phyloP scores from a whole-genome alignment of 2,797 vertebrate species.

The Megaceryle alcyon region DNA sequence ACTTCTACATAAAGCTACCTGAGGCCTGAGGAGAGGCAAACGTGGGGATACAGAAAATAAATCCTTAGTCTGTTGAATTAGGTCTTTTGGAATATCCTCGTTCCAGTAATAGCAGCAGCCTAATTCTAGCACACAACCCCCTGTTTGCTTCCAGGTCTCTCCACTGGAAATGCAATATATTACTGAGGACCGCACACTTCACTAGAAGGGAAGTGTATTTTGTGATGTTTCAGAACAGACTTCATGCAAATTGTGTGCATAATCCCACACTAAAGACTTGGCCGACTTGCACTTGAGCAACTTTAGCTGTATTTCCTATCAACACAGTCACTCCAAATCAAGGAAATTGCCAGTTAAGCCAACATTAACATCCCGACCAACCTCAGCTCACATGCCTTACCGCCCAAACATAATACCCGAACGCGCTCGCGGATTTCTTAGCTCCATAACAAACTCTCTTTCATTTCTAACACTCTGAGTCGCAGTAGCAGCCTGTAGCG shows the following conservation, averaged over 20 bases:
- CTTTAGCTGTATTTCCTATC: constrained; percentile 72
- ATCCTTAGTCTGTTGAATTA: neutral
- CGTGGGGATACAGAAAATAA: neutral
- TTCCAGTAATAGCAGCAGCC: neutral
- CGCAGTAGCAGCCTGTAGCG: neutral
- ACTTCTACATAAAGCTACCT: neutral
- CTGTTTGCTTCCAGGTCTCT: constrained; percentile 39
- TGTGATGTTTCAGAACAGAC: constrained; percentile 55
- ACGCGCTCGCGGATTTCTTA: constrained; percentile 16
- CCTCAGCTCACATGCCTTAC: constrained; percentile 60
- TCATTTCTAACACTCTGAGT: constrained; percentile 14
- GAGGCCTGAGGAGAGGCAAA: neutral
- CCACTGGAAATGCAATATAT: constrained; percentile 41
- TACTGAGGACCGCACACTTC: constrained; percentile 56
- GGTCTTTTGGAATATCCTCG: neutral
- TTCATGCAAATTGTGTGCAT: constrained; percentile 63
- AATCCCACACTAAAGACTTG: constrained; percentile 61
- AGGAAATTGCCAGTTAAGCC: constrained; percentile 66
- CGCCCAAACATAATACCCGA: constrained; percentile 60
- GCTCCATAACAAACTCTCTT: constrained; percentile 57
- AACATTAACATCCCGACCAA: constrained; percentile 63
- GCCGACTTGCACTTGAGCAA: constrained; percentile 39
- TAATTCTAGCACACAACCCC: neutral
- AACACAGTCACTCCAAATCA: constrained; percentile 70
- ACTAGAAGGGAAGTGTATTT: constrained; percentile 46